Conservation (phyloP, 2,113 vertebrate species). For the Oophaga pumilio region DNA sequence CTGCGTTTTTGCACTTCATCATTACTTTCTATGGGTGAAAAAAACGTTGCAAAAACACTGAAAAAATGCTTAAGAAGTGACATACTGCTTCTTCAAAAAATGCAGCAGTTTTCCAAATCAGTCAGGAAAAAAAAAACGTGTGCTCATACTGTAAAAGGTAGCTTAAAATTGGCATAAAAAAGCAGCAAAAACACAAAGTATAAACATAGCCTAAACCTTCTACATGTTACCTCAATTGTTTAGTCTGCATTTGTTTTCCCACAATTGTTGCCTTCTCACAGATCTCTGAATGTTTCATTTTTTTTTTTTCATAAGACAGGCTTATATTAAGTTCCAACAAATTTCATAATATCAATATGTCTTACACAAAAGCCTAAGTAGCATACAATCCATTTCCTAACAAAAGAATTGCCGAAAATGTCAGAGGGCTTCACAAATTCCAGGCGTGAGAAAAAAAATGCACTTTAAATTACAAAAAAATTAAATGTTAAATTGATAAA, state of each 20-base stretch:
- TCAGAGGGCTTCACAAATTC: conserved; percentile 9
- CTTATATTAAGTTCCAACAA: conserved; percentile 23
- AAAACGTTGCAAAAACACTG: too few species aligned
- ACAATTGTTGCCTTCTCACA: background rate
- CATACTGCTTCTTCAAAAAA: too few species aligned
- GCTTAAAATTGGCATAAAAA: too few species aligned
- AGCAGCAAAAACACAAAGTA: too few species aligned
- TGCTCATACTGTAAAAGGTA: too few species aligned
- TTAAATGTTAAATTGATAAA: background rate
- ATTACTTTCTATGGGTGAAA: too few species aligned
- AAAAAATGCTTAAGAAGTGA: too few species aligned
- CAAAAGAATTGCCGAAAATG: background rate
- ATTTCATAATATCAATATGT: conserved; percentile 8
- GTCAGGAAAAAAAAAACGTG: too few species aligned
- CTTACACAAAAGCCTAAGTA: background rate
- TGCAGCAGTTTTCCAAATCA: too few species aligned
- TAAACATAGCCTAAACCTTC: background rate
- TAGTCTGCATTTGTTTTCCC: conserved; percentile 38
- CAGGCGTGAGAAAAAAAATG: background rate
- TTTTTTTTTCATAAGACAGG: conserved; percentile 47
- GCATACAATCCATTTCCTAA: background rate
- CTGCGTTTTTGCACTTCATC: too few species aligned
- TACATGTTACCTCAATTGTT: background rate
- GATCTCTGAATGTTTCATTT: conserved; percentile 30
- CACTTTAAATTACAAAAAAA: background rate